These are phyloP conservation scores for Apamea crenata DNA, from an alignment of 2,888 invertebrate genomes.

Conservation along the genomic window DNA sequence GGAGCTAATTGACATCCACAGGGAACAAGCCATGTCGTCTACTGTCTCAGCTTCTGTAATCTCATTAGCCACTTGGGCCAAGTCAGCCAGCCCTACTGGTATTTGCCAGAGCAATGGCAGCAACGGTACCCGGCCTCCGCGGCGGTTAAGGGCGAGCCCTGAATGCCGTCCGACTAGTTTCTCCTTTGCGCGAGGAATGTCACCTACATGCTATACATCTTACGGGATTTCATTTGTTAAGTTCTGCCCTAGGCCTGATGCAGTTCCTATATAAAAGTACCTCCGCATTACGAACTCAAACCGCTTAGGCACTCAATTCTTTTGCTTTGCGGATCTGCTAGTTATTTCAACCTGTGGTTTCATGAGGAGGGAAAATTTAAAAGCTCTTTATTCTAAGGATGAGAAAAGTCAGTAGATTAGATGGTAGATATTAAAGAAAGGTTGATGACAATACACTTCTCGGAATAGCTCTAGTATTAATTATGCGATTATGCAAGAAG, in stretches of 20 bases:
- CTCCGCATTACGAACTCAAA: not conserved
- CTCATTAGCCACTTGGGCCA: constrained; percentile 22
- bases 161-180: constrained; percentile 87
- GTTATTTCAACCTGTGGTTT: not conserved
- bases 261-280: constrained; percentile 28
- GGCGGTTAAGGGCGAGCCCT: constrained; percentile 84
- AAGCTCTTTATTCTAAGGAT: not conserved
- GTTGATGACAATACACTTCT: not conserved
- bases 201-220: constrained; percentile 80
- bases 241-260: constrained; percentile 33
- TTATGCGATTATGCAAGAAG: not conserved
- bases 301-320: not conserved
- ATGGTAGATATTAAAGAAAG: not conserved
- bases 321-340: not conserved
- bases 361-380: not conserved
- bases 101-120: constrained; percentile 73
- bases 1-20: not conserved
- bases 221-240: constrained; percentile 68
- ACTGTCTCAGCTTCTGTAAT: constrained; percentile 30
- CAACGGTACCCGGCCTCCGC: constrained; percentile 80
- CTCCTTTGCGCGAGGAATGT: constrained; percentile 84
- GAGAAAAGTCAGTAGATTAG: not conserved
- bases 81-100: constrained; percentile 70
- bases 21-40: not conserved
- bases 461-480: constrained; percentile 4